Evolutionary conservation across 2,888 invertebrate species (phyloP).

Genomic region (Caenorhabditis becei): DNA sequence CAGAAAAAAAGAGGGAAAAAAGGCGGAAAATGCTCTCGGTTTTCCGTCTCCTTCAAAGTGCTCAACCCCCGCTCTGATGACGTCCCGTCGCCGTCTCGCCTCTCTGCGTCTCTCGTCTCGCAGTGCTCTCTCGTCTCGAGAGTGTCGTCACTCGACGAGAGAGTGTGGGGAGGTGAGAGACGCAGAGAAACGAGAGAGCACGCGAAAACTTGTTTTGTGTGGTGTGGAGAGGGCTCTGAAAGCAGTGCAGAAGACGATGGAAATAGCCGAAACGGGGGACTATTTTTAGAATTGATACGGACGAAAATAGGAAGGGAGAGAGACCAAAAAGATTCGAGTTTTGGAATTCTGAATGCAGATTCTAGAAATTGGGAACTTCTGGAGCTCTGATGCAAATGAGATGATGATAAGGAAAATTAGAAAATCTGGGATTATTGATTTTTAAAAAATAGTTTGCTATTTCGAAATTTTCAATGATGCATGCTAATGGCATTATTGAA

Average conservation of each 20-base stretch:
- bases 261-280: constrained; percentile 1
- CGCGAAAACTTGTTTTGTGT: background rate
- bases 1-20: background rate
- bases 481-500: too few relatives aligned
- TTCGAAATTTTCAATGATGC: too few relatives aligned
- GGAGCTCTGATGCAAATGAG: background rate
- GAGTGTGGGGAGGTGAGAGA: constrained; percentile 30
- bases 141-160: constrained; percentile 10
- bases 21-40: background rate
- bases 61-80: constrained; percentile 1
- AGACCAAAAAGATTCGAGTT: background rate
- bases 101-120: background rate
- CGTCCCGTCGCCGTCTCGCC: constrained; percentile 7
- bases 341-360: background rate
- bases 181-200: constrained; percentile 10
- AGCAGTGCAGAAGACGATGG: background rate
- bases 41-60: too few relatives aligned
- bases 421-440: too few relatives aligned
- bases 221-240: background rate
- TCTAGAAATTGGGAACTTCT: background rate
- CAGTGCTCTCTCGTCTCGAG: background rate
- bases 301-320: constrained; percentile 3
- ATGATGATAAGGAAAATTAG: too few relatives aligned
- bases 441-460: background rate
- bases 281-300: constrained; percentile 2